These are phyloP conservation scores for Aulostomus chinensis DNA, from an alignment of 2,797 vertebrate species.

Conservation along the genomic window DNA sequence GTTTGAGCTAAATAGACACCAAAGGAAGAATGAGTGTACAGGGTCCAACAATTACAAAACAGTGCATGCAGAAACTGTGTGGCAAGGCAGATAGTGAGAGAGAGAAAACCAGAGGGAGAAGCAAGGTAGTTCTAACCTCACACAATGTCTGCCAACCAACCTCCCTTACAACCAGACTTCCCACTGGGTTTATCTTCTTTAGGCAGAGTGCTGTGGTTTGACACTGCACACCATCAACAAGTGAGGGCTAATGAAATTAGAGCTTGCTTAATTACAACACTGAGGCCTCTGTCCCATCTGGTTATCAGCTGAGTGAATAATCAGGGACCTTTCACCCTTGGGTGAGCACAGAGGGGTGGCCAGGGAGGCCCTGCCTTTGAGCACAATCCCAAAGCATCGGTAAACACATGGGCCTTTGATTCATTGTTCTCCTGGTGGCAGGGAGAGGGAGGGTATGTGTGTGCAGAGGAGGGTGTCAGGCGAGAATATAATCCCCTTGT, in stretches of 20 bases:
- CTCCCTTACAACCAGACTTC: slow-evolving; percentile 58
- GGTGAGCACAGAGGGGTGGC: slow-evolving; percentile 51
- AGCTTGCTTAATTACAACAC: slow-evolving; percentile 75
- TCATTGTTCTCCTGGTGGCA: slow-evolving; percentile 73
- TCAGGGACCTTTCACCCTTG: slow-evolving; percentile 56
- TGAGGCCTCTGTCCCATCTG: slow-evolving; percentile 71
- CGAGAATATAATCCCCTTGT: slow-evolving; percentile 76
- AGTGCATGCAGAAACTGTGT: slow-evolving; percentile 33
- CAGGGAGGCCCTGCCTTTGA: slow-evolving; percentile 55
- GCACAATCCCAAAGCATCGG: slow-evolving; percentile 61
- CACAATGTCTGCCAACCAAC: slow-evolving; percentile 49
- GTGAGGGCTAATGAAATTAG: slow-evolving; percentile 83
- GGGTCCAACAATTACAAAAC: slow-evolving; percentile 45
- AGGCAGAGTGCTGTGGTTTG: slow-evolving; percentile 69
- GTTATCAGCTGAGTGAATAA: slow-evolving; percentile 77
- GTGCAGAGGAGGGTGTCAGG: slow-evolving; percentile 63
- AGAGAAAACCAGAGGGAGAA: slow-evolving; percentile 26
- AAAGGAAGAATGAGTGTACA: slow-evolving; percentile 18
- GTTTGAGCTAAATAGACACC: slow-evolving; percentile 44
- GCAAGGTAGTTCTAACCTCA: slow-evolving; percentile 33
- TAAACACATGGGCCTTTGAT: slow-evolving; percentile 81
- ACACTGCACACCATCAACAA: slow-evolving; percentile 72
- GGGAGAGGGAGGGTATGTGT: slow-evolving; percentile 62
- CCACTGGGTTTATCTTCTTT: slow-evolving; percentile 66
- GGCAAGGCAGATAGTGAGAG: slow-evolving; percentile 27